Evolutionary conservation across 2,797 vertebrate species (phyloP), one percentile per base, ranked within the genome.

Genomic region (Catharus ustulatus): DNA sequence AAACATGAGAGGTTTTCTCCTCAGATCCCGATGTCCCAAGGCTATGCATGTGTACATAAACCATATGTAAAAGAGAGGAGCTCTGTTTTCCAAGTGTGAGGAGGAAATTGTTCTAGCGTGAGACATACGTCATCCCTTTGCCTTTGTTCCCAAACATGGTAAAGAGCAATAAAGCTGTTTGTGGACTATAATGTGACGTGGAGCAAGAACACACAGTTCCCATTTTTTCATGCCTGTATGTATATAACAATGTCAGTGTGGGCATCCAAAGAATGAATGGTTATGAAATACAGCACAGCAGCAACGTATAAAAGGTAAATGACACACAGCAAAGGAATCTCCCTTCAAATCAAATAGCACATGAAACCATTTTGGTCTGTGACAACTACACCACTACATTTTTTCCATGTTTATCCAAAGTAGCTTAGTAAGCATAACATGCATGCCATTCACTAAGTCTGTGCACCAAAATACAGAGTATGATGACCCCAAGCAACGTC

Each of bases 251-350:
- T 89, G 94, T 94, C 91, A 94, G 92, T 97, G 93, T 11, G 66
- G 93, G 96, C 92, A 97, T 96, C 93, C 89, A 77, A 84, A 92
- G 96, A 89, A 92, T 89, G 43, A 95, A 76, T 34, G 76, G 94
- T 96, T 97, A 93, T 34, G 89, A 97, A 97, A 97, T 97, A 81
- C 73, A 71, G 90, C 84, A 83, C 80, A 76, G 89, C 92, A 88
- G 92, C 49, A 82, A 93, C 94, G 85, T 92, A 97, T 87, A 95
- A 97, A 97, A 97, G 97, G 96, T 95, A 90, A 96, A 91, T 98
- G 97, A 98, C 97, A 94, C 97, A 97, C 7, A 66, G 94, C 86
- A 94, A 88, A 97, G 95, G 98, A 97, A 98, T 98, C 93, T 97
- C 94, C 94, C 94, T 96, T 91, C 97, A 91, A 86, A 95, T 97